Conservation (phyloP, 2,888 invertebrate genomes). For the Platypus cylindrus region DNA sequence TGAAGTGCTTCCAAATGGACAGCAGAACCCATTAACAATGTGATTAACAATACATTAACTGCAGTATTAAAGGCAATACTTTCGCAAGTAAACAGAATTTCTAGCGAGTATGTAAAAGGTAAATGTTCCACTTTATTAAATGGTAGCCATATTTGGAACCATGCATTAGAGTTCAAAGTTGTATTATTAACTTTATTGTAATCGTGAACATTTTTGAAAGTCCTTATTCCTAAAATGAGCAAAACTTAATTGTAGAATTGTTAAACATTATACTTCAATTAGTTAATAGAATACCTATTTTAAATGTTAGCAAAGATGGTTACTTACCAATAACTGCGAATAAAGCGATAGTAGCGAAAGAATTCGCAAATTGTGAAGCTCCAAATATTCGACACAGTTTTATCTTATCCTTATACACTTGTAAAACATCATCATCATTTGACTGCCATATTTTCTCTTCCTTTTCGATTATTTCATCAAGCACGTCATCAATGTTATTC, state of each 20-base stretch:
- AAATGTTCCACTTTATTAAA: conserved; percentile 2
- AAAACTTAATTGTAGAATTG: no score
- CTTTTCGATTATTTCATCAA: background rate
- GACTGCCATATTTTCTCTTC: conserved; percentile 1
- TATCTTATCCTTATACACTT: conserved; percentile 1
- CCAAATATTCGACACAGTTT: conserved; percentile 1
- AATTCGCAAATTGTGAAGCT: no score
- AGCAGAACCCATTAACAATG: background rate
- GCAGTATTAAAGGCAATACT: conserved; percentile 1
- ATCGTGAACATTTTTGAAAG: no score
- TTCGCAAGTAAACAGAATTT: background rate
- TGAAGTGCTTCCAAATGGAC: conserved; percentile 3
- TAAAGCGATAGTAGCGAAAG: no score
- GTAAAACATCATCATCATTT: background rate
- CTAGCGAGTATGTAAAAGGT: background rate
- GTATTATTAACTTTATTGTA: conserved; percentile 1
- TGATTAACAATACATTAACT: background rate
- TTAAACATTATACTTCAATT: no score
- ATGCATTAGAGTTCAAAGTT: background rate
- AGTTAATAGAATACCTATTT: no score
- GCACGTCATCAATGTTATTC: conserved; percentile 1
- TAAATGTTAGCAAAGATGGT: no score
- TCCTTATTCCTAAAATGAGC: no score
- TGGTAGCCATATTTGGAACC: conserved; percentile 3
- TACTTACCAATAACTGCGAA: no score